Base-by-base conservation (phyloP, 2,113 vertebrate genomes). In the Climacteris rufus region DNA sequence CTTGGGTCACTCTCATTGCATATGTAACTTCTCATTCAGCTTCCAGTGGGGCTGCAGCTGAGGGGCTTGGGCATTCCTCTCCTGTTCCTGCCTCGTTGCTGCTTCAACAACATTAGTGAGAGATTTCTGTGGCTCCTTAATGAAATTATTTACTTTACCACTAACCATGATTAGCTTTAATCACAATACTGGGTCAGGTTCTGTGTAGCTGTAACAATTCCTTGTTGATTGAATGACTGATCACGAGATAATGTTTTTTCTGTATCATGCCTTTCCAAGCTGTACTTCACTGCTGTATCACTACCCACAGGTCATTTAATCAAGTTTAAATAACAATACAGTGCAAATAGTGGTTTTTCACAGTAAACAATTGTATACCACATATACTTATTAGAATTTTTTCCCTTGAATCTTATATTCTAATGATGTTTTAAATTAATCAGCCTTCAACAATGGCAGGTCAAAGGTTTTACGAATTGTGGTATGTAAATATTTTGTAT, bases 11-110 rank as follows among this genome's bases (percentile, higher is more conserved):
- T 44, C 77, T 21, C 17, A 33, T 28, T 52, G 33, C 3, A 4
- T 27, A 6, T 44, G 52, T 44, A 33, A 52, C 25, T 86, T 59
- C 18, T 54, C 17, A 42, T 17, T 42, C 9, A 44, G 0, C 17
- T 59, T 68, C 27, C 9, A 52, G 11, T 37, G 0, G 1, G 40
- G 33, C 44, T 63, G 47, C 13, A 49, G 0, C 22, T 63, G 47
- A 49, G 45, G 39, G 16, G 28, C 24, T 54, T 64, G 14, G 17
- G 31, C 0, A 1, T 12, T 85, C 33, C 16, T 31, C 24, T 44
- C 6, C 16, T 71, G 12, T n/a, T 47, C 19, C 39, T 93, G 11
- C 22, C 17, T 87, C 33, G 15, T 40, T 57, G 27, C 28, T 59
- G 7, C 23, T 30, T 76, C 13, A 24, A 3, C 10, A n/a, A 9